Conservation (phyloP, 2,113 vertebrate genomes). For the Solea solea region DNA sequence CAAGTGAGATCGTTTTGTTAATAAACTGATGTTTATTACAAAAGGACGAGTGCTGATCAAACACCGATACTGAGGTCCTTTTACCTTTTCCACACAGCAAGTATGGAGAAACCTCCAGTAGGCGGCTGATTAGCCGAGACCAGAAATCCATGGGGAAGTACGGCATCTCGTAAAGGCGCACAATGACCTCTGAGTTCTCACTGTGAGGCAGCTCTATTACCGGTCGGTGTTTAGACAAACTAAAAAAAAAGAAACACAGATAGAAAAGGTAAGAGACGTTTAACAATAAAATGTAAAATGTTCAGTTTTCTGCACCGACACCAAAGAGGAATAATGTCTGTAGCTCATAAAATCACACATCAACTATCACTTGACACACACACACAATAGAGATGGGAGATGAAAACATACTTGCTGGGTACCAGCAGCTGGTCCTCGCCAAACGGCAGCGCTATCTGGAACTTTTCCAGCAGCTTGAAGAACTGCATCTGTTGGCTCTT, state of each 20-base stretch:
- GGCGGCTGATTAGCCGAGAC: slow-evolving; percentile 92
- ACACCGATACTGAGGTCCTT: too few relatives aligned
- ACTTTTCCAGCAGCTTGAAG: slow-evolving; percentile 94
- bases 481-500: slow-evolving; percentile 88
- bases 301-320: too few relatives aligned
- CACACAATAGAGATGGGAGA: background rate
- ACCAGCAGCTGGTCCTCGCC: slow-evolving; percentile 91
- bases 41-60: background rate
- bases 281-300: too few relatives aligned
- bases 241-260: slow-evolving; percentile 53
- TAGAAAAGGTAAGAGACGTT: background rate
- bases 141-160: slow-evolving; percentile 98
- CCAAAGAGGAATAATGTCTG: too few relatives aligned
- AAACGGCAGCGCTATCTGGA: slow-evolving; percentile 93
- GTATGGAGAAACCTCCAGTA: slow-evolving; percentile 91
- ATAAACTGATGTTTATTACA: background rate
- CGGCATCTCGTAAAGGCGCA: slow-evolving; percentile 95
- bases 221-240: slow-evolving; percentile 90
- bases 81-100: slow-evolving; percentile 91
- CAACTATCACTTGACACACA: background rate
- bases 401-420: slow-evolving; percentile 87
- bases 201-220: slow-evolving; percentile 94
- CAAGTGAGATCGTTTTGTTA: background rate
- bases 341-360: too few relatives aligned
- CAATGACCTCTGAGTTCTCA: slow-evolving; percentile 93